Evolutionary conservation across 2,797 vertebrate species (phyloP).

Genomic region (Aratinga solstitialis): DNA sequence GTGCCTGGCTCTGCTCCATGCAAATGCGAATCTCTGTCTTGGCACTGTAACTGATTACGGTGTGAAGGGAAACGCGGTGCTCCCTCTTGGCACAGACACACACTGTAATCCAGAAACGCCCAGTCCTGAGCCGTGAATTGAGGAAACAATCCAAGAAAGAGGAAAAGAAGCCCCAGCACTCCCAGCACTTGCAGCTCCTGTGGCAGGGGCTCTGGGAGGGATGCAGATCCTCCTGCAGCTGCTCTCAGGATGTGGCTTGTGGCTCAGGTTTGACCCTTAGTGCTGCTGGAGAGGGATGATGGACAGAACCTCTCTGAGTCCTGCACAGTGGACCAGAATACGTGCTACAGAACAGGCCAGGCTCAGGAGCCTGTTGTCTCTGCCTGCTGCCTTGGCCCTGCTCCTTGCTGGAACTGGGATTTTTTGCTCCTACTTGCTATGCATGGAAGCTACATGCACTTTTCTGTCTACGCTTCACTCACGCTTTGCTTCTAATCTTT

Average conservation of each 20-base stretch:
- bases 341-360: neutral
- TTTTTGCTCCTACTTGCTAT: neutral
- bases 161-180: neutral
- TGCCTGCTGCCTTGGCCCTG: neutral
- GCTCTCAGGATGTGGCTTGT: neutral
- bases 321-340: rapidly evolving
- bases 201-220: neutral
- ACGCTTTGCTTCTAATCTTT: neutral
- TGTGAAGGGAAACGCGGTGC: neutral
- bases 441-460: neutral
- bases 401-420: neutral
- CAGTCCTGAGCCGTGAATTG: neutral
- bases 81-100: neutral
- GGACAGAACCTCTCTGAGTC: neutral
- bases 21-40: neutral
- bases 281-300: neutral
- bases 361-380: neutral
- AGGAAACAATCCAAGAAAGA: neutral
- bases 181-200: neutral
- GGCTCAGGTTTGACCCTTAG: neutral
- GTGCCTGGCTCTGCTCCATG: neutral
- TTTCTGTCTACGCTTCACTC: neutral
- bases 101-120: neutral
- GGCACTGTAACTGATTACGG: neutral
- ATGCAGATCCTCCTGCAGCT: neutral